Evolutionary conservation across 2,888 invertebrate species (phyloP).

Genomic region (Helobdella robusta): DNA sequence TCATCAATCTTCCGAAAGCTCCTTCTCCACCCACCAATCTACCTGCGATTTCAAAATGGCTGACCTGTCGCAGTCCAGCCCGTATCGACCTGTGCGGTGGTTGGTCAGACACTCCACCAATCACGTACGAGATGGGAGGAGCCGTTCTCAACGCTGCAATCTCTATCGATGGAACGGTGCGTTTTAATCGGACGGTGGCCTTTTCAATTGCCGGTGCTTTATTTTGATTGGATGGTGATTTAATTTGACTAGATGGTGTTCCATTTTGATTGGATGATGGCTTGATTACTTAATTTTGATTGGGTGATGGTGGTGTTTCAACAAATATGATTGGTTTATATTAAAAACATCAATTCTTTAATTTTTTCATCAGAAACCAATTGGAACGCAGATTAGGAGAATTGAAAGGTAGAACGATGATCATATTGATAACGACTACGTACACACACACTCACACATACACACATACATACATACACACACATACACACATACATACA

Average conservation of each 20-base stretch:
- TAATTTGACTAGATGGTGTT: too few relatives aligned
- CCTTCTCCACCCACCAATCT: slow-evolving; percentile 33
- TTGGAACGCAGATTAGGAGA: slow-evolving; percentile 49
- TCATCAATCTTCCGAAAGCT: too few relatives aligned
- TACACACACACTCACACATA: background rate
- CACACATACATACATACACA: background rate
- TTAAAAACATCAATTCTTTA: too few relatives aligned
- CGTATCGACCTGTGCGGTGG: slow-evolving; percentile 54
- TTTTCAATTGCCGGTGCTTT: background rate
- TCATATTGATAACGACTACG: background rate
- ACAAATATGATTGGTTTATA: too few relatives aligned
- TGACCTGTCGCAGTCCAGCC: slow-evolving; percentile 51
- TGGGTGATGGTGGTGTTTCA: too few relatives aligned
- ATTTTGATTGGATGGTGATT: background rate
- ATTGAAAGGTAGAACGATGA: slow-evolving; percentile 41
- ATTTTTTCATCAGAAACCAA: slow-evolving; percentile 46
- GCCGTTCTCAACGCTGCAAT: slow-evolving; percentile 52
- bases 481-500: background rate
- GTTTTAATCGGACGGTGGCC: too few relatives aligned
- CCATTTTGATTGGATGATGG: too few relatives aligned
- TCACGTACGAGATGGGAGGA: slow-evolving; percentile 54
- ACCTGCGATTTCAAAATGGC: slow-evolving; percentile 45
- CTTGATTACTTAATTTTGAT: too few relatives aligned
- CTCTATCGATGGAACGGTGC: slow-evolving; percentile 50
- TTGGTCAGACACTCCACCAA: slow-evolving; percentile 57